Conservation (phyloP, 2,797 vertebrate genomes). For the Coregonus suidteri region DNA sequence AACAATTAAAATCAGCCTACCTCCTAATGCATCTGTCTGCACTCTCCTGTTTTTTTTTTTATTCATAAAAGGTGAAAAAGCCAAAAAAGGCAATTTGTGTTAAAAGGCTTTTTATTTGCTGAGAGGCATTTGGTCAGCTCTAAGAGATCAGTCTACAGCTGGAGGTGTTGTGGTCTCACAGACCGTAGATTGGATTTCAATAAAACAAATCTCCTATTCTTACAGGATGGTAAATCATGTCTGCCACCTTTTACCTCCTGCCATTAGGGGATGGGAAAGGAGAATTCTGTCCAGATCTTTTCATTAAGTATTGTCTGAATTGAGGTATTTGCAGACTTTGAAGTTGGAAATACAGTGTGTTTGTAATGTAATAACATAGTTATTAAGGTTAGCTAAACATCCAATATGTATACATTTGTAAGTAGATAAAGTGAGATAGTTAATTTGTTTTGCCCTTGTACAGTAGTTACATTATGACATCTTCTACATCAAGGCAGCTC, state of each 20-base stretch:
- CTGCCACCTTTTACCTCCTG: slow-evolving; percentile 21
- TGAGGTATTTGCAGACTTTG: background rate
- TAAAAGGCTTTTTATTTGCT: slow-evolving; percentile 25
- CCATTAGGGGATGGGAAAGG: slow-evolving; percentile 17
- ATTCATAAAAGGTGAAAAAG: slow-evolving; percentile 3
- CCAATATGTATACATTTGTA: background rate
- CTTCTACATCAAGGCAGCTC: background rate
- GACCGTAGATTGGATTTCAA: slow-evolving; percentile 29
- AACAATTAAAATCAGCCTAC: too few species aligned
- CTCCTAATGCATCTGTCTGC: slow-evolving; percentile 6
- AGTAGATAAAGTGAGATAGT: background rate
- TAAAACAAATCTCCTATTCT: slow-evolving; percentile 47
- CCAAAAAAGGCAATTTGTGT: slow-evolving; percentile 30
- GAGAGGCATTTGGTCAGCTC: slow-evolving; percentile 20
- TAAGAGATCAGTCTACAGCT: slow-evolving; percentile 13
- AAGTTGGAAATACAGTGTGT: background rate
- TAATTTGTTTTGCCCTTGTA: background rate
- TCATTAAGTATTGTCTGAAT: background rate
- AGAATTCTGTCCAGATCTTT: background rate
- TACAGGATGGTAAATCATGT: slow-evolving; percentile 12
- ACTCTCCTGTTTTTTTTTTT: background rate
- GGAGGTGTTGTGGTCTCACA: slow-evolving; percentile 16
- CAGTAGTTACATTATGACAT: background rate
- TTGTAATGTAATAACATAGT: background rate
- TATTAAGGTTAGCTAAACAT: background rate